Evolutionary conservation across 1,140 invertebrate species (phyloP), one percentile per base, ranked within the genome.

Genomic region (Cotesia chilonis): DNA sequence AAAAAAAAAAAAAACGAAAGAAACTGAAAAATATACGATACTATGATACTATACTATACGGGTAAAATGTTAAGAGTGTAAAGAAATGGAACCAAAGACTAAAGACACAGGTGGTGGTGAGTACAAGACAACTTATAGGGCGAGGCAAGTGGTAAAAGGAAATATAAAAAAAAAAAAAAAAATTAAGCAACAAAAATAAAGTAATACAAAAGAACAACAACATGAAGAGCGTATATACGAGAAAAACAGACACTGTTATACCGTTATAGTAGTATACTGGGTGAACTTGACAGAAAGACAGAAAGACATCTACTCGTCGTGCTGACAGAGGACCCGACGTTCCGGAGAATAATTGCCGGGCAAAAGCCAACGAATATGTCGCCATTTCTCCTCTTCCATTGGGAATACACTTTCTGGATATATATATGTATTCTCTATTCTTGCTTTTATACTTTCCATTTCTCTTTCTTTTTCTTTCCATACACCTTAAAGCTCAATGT

Each of bases 341-440:
- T 75, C 61, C 68, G 59, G 60, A 75, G 68, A 72, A 75, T 75
- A 75, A 75, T 75, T 75, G 74, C 60, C 68, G 17, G 57, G 55
- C 36, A 60, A 41, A 69, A 60, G 68, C 68, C 68, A 69, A 65
- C 51, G 17, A n/a, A 68, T 71, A 67, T 60, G 57, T 47, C 54
- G 17, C 54, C 54, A 57, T 57, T 57, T 47, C 41, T 47, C 10
- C 41, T 47, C 41, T 57, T 57, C 54, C 54, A 57, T 17, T 57
- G 54, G 54, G 54, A 57, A 71, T 59, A 71, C 54, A 68, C 41
- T 9, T 28, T 28, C 28, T 47, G 41, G 41, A 47, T 47, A 7
- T 47, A 6, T 51, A 51, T 59, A 4, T 55, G 38, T n/a, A 52
- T 28, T 28, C 28, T 28, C 28, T 28, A 28, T 28, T 28, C 60